Evolutionary conservation across 2,797 vertebrate genomes (phyloP).

Genomic region (Myripristis murdjan): DNA sequence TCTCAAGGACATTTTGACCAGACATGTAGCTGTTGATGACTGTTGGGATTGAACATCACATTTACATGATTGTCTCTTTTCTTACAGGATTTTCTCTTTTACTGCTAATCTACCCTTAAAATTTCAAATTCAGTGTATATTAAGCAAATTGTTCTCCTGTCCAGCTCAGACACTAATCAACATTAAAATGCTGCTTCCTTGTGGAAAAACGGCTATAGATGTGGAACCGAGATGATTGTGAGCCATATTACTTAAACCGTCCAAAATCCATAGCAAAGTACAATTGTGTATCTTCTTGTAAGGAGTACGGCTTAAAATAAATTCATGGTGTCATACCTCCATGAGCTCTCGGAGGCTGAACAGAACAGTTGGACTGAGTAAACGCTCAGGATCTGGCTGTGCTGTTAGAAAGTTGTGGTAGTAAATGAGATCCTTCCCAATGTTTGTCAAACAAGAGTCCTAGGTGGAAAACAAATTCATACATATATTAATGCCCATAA

Average conservation of each 20-base stretch:
- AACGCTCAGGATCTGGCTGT: constrained; percentile 49
- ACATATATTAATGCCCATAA: neutral
- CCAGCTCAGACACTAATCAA: neutral
- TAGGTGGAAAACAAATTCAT: constrained; percentile 33
- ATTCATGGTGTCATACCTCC: constrained; percentile 62
- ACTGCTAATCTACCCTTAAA: too few species aligned
- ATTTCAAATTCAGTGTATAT: neutral
- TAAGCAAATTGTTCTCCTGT: neutral
- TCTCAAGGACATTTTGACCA: too few species aligned
- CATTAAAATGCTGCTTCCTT: neutral
- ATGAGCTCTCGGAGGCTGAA: constrained; percentile 70
- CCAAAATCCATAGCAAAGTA: neutral
- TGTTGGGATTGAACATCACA: too few species aligned
- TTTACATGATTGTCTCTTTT: too few species aligned
- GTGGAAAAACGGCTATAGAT: neutral
- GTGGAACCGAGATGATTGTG: neutral
- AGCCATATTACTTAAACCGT: neutral
- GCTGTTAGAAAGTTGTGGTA: constrained; percentile 66
- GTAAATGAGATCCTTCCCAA: constrained; percentile 74
- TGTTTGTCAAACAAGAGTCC: constrained; percentile 75
- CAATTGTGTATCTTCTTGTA: neutral
- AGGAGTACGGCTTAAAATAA: neutral
- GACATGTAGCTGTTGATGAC: too few species aligned
- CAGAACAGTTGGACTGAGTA: constrained; percentile 54
- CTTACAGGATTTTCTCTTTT: too few species aligned